Percentiles rank a stretch among this genome's conserved stretches.
Evolutionary conservation across 2,113 vertebrate genomes (phyloP).

Genomic region (Kobus ellipsiprymnus): DNA sequence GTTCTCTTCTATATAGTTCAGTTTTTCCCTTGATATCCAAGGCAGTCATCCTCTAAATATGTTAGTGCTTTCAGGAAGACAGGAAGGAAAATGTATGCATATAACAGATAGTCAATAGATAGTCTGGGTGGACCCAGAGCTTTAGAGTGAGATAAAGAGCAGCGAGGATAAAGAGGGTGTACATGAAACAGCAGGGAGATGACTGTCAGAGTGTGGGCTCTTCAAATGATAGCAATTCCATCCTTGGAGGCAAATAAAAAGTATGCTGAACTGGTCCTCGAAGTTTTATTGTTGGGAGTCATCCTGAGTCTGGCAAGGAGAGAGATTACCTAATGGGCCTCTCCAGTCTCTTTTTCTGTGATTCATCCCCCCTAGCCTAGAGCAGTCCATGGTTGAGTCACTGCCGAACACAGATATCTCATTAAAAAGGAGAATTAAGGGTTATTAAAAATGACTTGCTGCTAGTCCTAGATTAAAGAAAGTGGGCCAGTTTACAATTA

Average conservation of each 20-base stretch:
- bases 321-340: constrained; percentile 52
- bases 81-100: not conserved
- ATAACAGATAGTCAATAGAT: not conserved
- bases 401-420: constrained; percentile 56
- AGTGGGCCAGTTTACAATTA: constrained; percentile 50
- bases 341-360: constrained; percentile 48
- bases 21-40: not conserved
- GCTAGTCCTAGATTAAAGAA: constrained; percentile 65
- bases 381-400: constrained; percentile 60
- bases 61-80: not conserved
- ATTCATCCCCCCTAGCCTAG: constrained; percentile 43
- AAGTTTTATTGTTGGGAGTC: constrained; percentile 36
- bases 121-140: not conserved
- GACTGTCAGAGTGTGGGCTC: not conserved
- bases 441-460: constrained; percentile 69
- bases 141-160: not conserved
- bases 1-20: not conserved
- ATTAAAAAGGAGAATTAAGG: constrained; percentile 65
- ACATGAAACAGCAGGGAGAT: not conserved
- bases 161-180: not conserved
- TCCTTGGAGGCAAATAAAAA: constrained; percentile 3
- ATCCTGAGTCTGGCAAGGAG: constrained; percentile 9
- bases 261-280: constrained; percentile 28
- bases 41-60: not conserved
- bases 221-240: not conserved